A percentile compares a stretch with the other conserved stretches of the same genome.
Evolutionary conservation across 2,113 vertebrate species (phyloP).

Genomic region (Macaca fascicularis): T2T-MFA8v1.1 NC_088377.1:172141001-172141500

Average conservation of each 20-base stretch:
- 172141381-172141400: not conserved
- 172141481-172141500: not conserved
- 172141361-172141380: not conserved
- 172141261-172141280: not conserved
- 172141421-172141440: not conserved
- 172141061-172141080: not conserved
- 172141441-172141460: not conserved
- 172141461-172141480: not conserved
- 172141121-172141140: not conserved
- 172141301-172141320: not conserved
- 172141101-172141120: not conserved
- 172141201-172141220: not conserved
- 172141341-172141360: too few species aligned
- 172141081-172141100: not conserved
- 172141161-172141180: not conserved
- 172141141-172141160: not conserved
- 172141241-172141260: not conserved
- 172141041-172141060: not conserved
- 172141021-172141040: not conserved
- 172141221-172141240: not conserved
- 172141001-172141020: not conserved
- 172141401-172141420: not conserved
- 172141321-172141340: not conserved
- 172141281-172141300: not conserved
- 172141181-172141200: not conserved